These are phyloP conservation scores for Drosophila atripex DNA, from an alignment of 2,888 invertebrate genomes.

Conservation along the genomic window DNA sequence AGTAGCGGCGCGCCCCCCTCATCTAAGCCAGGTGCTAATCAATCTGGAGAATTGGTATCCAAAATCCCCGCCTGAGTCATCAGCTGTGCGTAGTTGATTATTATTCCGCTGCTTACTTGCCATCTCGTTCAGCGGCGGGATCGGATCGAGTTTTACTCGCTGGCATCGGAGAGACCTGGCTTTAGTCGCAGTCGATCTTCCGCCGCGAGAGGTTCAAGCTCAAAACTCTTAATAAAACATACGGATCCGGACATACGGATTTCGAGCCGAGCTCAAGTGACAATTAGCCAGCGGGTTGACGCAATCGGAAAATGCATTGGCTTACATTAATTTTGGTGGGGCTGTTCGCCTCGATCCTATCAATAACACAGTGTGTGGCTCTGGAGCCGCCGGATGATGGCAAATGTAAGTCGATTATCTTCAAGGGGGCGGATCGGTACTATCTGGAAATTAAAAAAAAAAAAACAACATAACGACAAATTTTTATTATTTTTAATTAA, in stretches of 20 bases:
- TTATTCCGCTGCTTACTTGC: slow-evolving; percentile 26
- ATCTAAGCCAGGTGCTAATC: slow-evolving; percentile 38
- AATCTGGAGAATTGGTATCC: slow-evolving; percentile 52
- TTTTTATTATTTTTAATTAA: not conserved
- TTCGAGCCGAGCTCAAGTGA: not conserved
- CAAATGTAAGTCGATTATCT: slow-evolving; percentile 74
- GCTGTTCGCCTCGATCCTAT: slow-evolving; percentile 59
- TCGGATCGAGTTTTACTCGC: slow-evolving; percentile 63
- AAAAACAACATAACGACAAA: slow-evolving; percentile 2
- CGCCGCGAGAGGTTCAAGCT: slow-evolving; percentile 60
- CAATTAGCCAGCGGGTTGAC: slow-evolving; percentile 9
- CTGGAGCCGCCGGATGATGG: slow-evolving; percentile 70
- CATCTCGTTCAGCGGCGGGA: slow-evolving; percentile 24
- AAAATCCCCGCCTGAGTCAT: slow-evolving; percentile 63
- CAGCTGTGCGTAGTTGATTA: slow-evolving; percentile 60
- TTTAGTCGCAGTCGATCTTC: slow-evolving; percentile 60
- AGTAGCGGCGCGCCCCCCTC: slow-evolving; percentile 7
- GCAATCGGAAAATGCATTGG: slow-evolving; percentile 52
- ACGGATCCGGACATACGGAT: not conserved
- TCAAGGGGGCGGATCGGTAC: slow-evolving; percentile 3
- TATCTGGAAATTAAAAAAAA: slow-evolving; percentile 5
- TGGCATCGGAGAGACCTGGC: slow-evolving; percentile 33
- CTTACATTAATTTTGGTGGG: slow-evolving; percentile 30
- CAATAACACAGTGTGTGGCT: slow-evolving; percentile 27
- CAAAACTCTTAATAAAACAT: not conserved